Evolutionary conservation across 2,113 vertebrate genomes (phyloP).

Genomic region (Cyprinodon variegatus): DNA sequence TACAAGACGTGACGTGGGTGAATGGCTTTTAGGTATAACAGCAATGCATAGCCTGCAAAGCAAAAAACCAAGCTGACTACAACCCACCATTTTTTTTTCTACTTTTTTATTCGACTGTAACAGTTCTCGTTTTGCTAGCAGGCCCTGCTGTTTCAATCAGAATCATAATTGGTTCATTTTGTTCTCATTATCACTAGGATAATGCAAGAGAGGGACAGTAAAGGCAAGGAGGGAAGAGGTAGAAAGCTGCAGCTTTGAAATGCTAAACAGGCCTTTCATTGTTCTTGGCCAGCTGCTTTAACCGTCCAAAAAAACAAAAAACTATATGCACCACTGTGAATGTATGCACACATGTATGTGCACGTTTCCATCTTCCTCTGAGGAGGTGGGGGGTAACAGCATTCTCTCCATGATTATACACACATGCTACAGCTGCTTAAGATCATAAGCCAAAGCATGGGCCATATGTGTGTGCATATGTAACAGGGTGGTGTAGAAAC

Average conservation of each 20-base stretch:
- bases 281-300: conserved; percentile 79
- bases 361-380: conserved; percentile 31
- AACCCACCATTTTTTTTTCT: conserved; percentile 1
- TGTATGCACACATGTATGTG: conserved; percentile 11
- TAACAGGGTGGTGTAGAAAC: not conserved
- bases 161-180: conserved; percentile 65
- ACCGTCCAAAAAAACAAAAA: conserved; percentile 63
- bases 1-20: conserved; percentile 14
- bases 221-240: conserved; percentile 25
- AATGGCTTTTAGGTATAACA: conserved; percentile 25
- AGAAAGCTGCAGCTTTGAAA: conserved; percentile 73
- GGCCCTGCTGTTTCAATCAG: conserved; percentile 33
- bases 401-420: conserved; percentile 56
- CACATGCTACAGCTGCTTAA: conserved; percentile 65
- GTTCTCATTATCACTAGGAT: conserved; percentile 47
- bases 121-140: not conserved
- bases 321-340: conserved; percentile 47
- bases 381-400: conserved; percentile 48
- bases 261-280: conserved; percentile 79
- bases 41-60: conserved; percentile 13
- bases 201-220: conserved; percentile 21
- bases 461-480: conserved; percentile 7
- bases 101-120: conserved; percentile 6
- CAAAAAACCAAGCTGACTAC: not conserved
- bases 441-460: conserved; percentile 57